Base-by-base conservation (phyloP, 2,888 invertebrate genomes). In the Ormyrus thymus region DNA sequence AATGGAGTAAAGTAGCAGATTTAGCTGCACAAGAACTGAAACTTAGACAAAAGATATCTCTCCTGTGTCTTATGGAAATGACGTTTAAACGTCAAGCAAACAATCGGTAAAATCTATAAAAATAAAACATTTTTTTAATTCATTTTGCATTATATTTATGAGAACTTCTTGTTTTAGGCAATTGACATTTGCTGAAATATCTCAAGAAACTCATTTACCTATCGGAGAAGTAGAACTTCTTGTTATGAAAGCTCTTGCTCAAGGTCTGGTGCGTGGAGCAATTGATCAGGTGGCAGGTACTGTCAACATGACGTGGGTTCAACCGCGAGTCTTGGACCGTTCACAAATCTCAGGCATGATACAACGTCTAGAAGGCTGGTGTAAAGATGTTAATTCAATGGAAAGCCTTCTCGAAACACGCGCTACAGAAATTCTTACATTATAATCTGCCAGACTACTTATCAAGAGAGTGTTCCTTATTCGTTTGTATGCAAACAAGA, bases 41-140 rank as follows among this genome's bases (percentile, higher is more conserved):
- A 86, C 91, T 98, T 83, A 91, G 96, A 29, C 96, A 97, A 90
- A 99, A 99, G 91, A 97, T 99, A 81, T 97, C 97, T 0, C 92
- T 99, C 29, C 92, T 99, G 13, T 98, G 98, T 88, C 92, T 99
- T 0, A 99, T 99, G 98, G 98, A 98, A 95, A 97, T 99, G 97
- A 98, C 99, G 0, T 98, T 99, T 88, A 97, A 96, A 88, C 94
- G 98, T 70, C 95, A 97, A 0, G 96, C 98, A 0, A 96, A 96
- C 69, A 94, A 97, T 84, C 92, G 95, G 90, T 89, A 78, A 68
- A 68, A 29, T 29, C 29, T 29, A 29, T 29, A 29, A 48, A 61
- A 59, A 6, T 55, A 50, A 61, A 51, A 43, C 51, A 29, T 61
- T 58, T 76, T 69, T 45, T 45, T 6, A 64, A 69, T 56, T 53